These are phyloP conservation scores for Stigmatopora argus DNA, from an alignment of 2,113 vertebrate species.

Conservation along the genomic window DNA sequence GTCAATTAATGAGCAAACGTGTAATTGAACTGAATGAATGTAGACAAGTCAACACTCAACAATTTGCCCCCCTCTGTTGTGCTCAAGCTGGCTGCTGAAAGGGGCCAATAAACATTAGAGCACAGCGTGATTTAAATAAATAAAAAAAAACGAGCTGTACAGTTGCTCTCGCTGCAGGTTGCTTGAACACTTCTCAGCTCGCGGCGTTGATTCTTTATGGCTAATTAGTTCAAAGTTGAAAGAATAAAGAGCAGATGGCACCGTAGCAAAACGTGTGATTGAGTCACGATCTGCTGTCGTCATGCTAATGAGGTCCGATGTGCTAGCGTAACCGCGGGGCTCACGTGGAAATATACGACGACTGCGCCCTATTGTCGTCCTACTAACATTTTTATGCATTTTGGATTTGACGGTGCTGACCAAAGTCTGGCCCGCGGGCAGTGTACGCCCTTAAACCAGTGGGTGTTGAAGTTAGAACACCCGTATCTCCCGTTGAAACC, in stretches of 20 bases:
- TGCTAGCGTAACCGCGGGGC: constrained; percentile 14
- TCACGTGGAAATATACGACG: not conserved
- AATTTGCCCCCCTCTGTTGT: not conserved
- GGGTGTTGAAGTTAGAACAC: not conserved
- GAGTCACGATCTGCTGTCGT: constrained; percentile 40
- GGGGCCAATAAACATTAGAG: constrained; percentile 38
- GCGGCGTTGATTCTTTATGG: constrained; percentile 38
- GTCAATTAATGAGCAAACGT: constrained; percentile 19
- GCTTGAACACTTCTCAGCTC: constrained; percentile 33
- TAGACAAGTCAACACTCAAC: not conserved
- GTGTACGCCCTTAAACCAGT: not conserved
- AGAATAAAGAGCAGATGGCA: constrained; percentile 41
- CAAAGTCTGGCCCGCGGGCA: not conserved
- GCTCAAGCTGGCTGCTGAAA: constrained; percentile 15
- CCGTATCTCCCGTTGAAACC: too few species aligned
- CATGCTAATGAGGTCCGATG: constrained; percentile 34
- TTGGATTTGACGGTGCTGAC: not conserved
- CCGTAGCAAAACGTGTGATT: constrained; percentile 37
- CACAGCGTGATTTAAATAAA: constrained; percentile 12
- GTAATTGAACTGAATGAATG: constrained; percentile 21
- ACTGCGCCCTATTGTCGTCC: constrained; percentile 16
- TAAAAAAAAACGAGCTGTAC: not conserved
- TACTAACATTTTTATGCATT: not conserved
- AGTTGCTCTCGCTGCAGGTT: constrained; percentile 31
- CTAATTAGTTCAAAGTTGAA: constrained; percentile 48